Conservation (phyloP, 2,797 vertebrate genomes). For the Coregonus sp. region DNA sequence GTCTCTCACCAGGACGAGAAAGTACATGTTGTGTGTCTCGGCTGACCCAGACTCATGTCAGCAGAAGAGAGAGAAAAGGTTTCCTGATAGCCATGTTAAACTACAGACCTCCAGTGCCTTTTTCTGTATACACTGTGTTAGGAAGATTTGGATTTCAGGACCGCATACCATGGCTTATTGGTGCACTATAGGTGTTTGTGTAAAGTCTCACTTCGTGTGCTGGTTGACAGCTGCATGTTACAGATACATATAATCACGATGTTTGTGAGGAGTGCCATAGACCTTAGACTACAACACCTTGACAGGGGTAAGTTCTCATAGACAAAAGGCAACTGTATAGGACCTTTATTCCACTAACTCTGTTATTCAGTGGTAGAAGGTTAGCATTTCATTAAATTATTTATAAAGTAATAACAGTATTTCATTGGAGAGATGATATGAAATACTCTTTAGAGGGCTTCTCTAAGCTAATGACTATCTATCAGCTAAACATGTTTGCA, state of each 20-base stretch:
- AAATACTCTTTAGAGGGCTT: background rate
- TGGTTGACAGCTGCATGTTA: background rate
- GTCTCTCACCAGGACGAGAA: conserved; percentile 67
- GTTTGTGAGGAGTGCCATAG: background rate
- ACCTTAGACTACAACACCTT: background rate
- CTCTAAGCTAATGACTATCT: background rate
- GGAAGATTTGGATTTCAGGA: background rate
- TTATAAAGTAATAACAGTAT: background rate
- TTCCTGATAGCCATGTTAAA: conserved; percentile 37
- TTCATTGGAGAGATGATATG: background rate
- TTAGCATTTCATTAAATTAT: background rate
- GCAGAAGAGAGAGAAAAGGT: conserved; percentile 48
- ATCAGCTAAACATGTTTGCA: background rate
- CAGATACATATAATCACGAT: background rate
- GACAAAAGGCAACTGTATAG: background rate
- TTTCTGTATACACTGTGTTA: conserved; percentile 7
- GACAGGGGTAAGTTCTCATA: background rate
- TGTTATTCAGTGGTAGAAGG: background rate
- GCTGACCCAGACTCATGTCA: conserved; percentile 62
- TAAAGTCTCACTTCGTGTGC: background rate
- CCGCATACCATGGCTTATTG: background rate
- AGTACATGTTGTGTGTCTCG: conserved; percentile 59
- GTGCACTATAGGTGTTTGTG: background rate
- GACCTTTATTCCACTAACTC: background rate
- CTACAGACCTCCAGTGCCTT: conserved; percentile 32